Evolutionary conservation across 2,797 vertebrate genomes (phyloP).

Genomic region (Helostoma temminkii): DNA sequence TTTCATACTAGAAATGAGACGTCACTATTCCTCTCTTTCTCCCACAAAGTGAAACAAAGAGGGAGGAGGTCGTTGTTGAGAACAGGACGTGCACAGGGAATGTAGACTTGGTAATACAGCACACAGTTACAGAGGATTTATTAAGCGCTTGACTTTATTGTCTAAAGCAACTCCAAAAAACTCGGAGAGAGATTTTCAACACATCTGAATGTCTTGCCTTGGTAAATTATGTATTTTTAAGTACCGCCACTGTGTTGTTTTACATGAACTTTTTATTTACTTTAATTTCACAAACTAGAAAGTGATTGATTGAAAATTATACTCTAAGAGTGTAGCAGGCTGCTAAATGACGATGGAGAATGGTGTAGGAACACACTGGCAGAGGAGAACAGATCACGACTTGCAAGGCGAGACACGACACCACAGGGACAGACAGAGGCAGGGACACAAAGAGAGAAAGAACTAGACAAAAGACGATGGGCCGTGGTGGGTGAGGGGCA

Average conservation of each 20-base stretch:
- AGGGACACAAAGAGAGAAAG: constrained; percentile 37
- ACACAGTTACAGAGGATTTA: neutral
- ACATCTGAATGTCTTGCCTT: constrained; percentile 10
- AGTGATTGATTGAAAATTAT: constrained; percentile 32
- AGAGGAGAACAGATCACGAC: constrained; percentile 66
- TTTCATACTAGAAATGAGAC: constrained; percentile 46
- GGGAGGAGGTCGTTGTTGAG: constrained; percentile 26
- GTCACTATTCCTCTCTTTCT: constrained; percentile 45
- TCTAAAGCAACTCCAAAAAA: neutral
- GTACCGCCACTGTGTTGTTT: constrained; percentile 13
- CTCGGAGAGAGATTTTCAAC: constrained; percentile 17
- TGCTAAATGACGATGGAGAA: constrained; percentile 66
- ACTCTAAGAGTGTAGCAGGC: constrained; percentile 39
- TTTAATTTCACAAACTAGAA: constrained; percentile 13
- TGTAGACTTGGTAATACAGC: constrained; percentile 19
- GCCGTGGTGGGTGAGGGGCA: constrained; percentile 68
- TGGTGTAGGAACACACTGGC: constrained; percentile 57
- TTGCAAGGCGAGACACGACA: constrained; percentile 65
- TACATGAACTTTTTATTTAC: neutral
- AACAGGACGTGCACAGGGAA: constrained; percentile 41
- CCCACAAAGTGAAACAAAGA: constrained; percentile 24
- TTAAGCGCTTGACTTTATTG: too few relatives aligned
- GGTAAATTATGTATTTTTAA: too few relatives aligned
- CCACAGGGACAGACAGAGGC: constrained; percentile 62
- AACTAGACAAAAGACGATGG: constrained; percentile 53